Evolutionary conservation across 2,797 vertebrate genomes (phyloP), one percentile per base, ranked within the genome.

Genomic region (Graptemys geographica): DNA sequence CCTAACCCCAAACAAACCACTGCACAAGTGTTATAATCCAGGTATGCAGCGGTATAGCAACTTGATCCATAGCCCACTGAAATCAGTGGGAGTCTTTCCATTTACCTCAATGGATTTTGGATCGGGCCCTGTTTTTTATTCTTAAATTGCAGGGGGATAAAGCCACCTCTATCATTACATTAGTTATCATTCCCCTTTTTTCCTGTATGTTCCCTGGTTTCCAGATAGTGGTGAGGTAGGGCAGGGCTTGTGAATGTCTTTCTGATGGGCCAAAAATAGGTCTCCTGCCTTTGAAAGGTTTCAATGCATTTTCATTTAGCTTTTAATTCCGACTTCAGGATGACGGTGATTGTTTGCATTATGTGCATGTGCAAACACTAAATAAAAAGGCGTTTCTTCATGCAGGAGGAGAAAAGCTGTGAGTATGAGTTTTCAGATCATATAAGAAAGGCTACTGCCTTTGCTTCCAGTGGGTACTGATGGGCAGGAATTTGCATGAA

Each of bases 281-380:
- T 72, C 23, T 81, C 41, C 89, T 2, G 1, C 44, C 47, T n/a
- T 2, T 52, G 65, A 95, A 81, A 74, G 23, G 0, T 82, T 87
- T 76, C 74, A n/a, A 28, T 0, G 4, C 16, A 0, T 25, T 86
- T 41, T 0, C 0, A 69, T 41, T 28, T n/a, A 55, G 41, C 11
- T 72, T 84, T 84, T 85, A 93, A 31, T 47, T 83, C 62, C n/a
- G 0, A 21, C 18, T 85, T 79, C 37, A 23, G 83, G 52, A 33
- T 87, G 79, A 57, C 81, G 88, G 27, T 31, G 7, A 5, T 0
- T 72, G 79, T 78, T 49, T 41, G 28, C 51, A 41, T 69, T 28
- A 47, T 7, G 25, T 15, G 74, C 49, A 1, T 6, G 1, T 8
- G 18, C 47, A 13, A 0, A 0, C 3, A 1, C 82, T n/a, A 31